Base-by-base conservation (phyloP, 2,797 vertebrate species). In the Mormyrus hasselquistii region DNA sequence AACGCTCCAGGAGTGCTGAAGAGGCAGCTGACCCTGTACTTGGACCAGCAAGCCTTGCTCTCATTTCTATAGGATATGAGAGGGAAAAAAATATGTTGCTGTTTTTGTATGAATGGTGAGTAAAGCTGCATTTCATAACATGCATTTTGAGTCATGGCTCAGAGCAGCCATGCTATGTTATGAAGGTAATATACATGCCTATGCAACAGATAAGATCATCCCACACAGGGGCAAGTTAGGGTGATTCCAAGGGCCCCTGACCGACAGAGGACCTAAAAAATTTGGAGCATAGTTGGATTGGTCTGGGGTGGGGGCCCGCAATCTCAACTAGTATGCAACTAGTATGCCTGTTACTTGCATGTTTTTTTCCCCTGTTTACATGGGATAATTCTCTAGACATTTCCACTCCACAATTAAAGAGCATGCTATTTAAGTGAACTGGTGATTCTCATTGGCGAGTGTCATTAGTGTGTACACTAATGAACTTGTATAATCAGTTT, bases 401-500 rank as follows among this genome's bases (percentile, higher is more conserved):
- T 38, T 38, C 29, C 65, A 73, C 65, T 73, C 29, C 69, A 73
- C 69, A 73, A 73, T 73, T 38, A 73, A 38, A 73, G 25, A 34
- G 65, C 65, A 6, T 34, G 65, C 41, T 84, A 14, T 49, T 84
- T 47, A 84, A n/a, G 47, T 84, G 44, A 84, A 84, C 8, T 52
- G 12, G 47, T 85, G 82, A 85, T 25, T 85, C 82, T 52, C 82
- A 83, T 38, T 82, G 76, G 76, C 3, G 7, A 52, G 10, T 85
- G 82, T 52, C 82, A 49, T 85, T 85, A 85, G 82, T 52, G 22
- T 52, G 10, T 52, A 84, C 12, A 52, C 19, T 84, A 84, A 84
- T 84, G 82, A 84, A 84, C 44, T 49, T 84, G n/a, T 52, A 85
- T 85, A 85, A 49, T 52, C 82, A 85, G 82, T 25, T 25, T 10